Percentiles rank a stretch among this genome's conserved stretches.
Evolutionary conservation across 2,113 vertebrate genomes (phyloP).

Genomic region (Anguilla rostrata): DNA sequence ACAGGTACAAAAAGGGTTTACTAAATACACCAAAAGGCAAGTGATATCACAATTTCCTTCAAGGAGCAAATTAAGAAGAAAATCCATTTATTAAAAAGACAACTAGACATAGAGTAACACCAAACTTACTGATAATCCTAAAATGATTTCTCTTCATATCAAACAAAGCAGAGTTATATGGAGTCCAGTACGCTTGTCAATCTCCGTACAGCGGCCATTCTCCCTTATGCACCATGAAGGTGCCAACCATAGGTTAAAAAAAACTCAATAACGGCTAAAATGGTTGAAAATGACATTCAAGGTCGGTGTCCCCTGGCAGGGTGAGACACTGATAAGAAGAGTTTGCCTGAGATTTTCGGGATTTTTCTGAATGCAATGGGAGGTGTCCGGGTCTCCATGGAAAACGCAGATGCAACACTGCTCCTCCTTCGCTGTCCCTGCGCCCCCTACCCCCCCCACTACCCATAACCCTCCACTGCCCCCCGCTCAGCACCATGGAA

Average conservation of each 20-base stretch:
- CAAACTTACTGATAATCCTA: not conserved
- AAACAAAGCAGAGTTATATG: conserved; percentile 22
- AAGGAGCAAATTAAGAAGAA: conserved; percentile 28
- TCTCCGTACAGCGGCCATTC: not conserved
- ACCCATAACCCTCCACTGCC: not conserved
- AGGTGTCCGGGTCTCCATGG: conserved; percentile 44
- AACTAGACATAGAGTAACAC: conserved; percentile 16
- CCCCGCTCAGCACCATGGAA: conserved; percentile 40
- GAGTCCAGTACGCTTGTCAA: conserved; percentile 14
- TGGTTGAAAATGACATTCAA: conserved; percentile 22
- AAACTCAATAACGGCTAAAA: conserved; percentile 21
- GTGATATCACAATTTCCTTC: conserved; percentile 1
- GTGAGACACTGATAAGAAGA: conserved; percentile 25
- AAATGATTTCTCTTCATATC: conserved; percentile 14
- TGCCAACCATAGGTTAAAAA: no score
- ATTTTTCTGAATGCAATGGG: conserved; percentile 34
- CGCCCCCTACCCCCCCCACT: not conserved
- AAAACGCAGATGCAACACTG: conserved; percentile 45
- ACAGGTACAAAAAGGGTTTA: not conserved
- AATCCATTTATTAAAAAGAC: conserved; percentile 43
- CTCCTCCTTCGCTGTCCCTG: not conserved
- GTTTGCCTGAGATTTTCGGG: conserved; percentile 54
- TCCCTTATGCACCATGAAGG: not conserved
- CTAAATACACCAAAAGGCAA: not conserved
- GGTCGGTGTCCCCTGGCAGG: not conserved